Evolutionary conservation across 2,113 vertebrate genomes (phyloP), one percentile per base, ranked within the genome.

Genomic region (Bos indicus): DNA sequence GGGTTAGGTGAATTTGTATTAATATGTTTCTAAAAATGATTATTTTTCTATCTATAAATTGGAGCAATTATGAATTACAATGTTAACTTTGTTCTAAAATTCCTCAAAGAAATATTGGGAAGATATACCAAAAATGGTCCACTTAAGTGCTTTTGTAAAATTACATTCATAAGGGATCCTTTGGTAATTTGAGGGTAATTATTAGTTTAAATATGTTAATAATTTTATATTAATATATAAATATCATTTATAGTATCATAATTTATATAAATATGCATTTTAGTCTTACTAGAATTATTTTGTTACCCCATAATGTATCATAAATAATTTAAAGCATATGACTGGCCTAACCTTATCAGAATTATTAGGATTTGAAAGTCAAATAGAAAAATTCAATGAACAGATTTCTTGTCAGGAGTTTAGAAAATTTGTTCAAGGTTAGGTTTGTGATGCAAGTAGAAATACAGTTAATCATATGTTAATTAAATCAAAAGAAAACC

Each of bases 271-370:
- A 89, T 26, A 74, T 14, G 9, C 23, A 83, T 93, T 95, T 82
- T 95, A 83, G 2, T 88, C 15, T 88, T 90, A 52, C 51, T 56
- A 81, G 92, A 95, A 89, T 82, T 36, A 85, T 74, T 96, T 96
- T 82, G 12, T 77, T 62, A 86, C 12, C 9, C 46, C 1, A 95
- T 74, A 67, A 80, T 25, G 1, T 74, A 59, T 77, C 1, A 28
- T 88, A 96, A 67, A 25, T 83, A 71, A 89, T 91, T 88, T 78
- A 56, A 95, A 28, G 89, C 10, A 71, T 43, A 40, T 28, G 62
- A 59, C 6, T 88, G n/a, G 28, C 40, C 36, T 54, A 43, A 7
- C 82, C 52, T 83, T 82, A 78, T 52, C 15, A 90, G 7, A 43
- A 56, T 90, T 88, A 64, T 52, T 52, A 54, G n/a, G 40, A 91